A percentile compares a stretch with the other conserved stretches of the same genome.
These are phyloP conservation scores for Babyrousa celebensis DNA, from an alignment of 2,797 vertebrate genomes.

Conservation along the genomic window DNA sequence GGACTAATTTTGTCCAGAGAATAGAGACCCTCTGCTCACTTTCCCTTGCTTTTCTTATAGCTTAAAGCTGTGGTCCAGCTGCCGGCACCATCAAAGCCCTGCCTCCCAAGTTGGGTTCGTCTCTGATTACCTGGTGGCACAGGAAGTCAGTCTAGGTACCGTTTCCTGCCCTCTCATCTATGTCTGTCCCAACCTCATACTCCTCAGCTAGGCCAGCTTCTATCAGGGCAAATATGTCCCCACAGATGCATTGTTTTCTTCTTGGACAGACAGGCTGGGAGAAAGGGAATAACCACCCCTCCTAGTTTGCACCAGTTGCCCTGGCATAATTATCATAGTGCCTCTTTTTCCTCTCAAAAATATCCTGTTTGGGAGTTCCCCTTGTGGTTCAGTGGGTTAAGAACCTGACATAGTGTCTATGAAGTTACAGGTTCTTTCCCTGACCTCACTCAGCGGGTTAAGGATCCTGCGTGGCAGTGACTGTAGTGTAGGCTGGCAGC, in stretches of 20 bases:
- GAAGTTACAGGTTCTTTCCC: too few relatives aligned
- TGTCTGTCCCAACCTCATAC: neutral
- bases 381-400: too few relatives aligned
- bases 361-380: neutral
- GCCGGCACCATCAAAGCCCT: accelerated
- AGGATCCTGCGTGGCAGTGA: too few relatives aligned
- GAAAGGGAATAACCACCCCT: neutral
- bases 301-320: neutral
- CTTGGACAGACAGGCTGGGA: neutral
- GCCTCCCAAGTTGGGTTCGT: neutral
- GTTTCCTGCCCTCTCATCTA: neutral
- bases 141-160: neutral
- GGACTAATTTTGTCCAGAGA: neutral
- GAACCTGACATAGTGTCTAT: too few relatives aligned
- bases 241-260: neutral
- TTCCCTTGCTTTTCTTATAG: neutral
- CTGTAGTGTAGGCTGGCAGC: too few relatives aligned
- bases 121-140: neutral
- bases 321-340: neutral
- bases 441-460: too few relatives aligned
- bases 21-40: neutral
- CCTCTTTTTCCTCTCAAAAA: conserved; percentile 39
- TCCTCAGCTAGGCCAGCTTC: neutral
- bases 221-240: neutral
- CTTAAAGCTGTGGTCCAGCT: neutral